Evolutionary conservation across 2,113 vertebrate genomes (phyloP), one percentile per base, ranked within the genome.

Genomic region (Pionites leucogaster): DNA sequence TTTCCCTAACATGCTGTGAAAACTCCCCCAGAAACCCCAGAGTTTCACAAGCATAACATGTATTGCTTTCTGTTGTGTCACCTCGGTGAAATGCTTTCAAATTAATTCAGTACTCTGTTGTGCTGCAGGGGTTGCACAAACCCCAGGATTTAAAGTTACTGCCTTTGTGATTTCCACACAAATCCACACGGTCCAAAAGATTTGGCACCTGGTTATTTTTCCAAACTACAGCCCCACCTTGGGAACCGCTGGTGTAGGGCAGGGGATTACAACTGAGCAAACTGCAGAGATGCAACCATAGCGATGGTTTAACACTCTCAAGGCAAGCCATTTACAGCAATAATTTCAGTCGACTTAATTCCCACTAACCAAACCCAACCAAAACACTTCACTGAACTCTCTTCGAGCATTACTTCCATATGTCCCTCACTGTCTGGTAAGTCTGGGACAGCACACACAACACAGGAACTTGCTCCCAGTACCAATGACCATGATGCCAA

Each of bases 371-470:
- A 63, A 57, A 29, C 33, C 5, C 23, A 35, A 41, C 9, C 24
- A 25, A 47, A 89, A 29, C 17, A 50, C 13, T 23, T 11, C 23
- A 18, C 25, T n/a, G 9, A 74, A 77, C 63, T 47, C 67, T 15
- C 8, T 2, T 3, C 4, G 0, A 24, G 27, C 47, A 50, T 6
- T 25, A 2, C n/a, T 16, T 17, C 47, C 25, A 16, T 6, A 0
- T 0, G 9, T 8, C 60, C 31, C 29, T 53, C 42, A 0, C 12
- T 24, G 42, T 2, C 42, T 9, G 2, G 65, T 4, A 50, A 84
- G 46, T 63, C 11, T 2, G 19, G n/a, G 22, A 10, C 0, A 25
- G 53, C 17, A 5, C 3, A 0, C 33, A 13, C 7, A 1, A 50
- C 6, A 1, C 23, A 1, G 9, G 3, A 82, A 52, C 42, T 33